Conservation (phyloP, 2,797 vertebrate genomes). For the Sebastes oblongus region DNA sequence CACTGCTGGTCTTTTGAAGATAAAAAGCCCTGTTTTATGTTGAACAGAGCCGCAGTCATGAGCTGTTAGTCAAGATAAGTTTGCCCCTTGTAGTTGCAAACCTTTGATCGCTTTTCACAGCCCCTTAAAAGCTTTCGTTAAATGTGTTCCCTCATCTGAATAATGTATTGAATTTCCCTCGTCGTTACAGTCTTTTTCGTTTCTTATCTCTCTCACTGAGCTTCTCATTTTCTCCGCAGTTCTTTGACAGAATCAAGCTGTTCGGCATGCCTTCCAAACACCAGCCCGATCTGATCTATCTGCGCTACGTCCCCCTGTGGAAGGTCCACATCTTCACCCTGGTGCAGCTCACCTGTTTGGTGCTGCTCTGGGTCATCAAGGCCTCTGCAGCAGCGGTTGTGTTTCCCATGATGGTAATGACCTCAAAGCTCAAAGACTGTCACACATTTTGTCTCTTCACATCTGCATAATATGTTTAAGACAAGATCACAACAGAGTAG, state of each 20-base stretch:
- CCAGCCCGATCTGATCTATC: constrained; percentile 93
- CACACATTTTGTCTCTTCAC: not conserved
- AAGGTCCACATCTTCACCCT: constrained; percentile 95
- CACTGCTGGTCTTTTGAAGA: constrained; percentile 41
- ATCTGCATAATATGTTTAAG: not conserved
- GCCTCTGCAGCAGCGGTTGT: constrained; percentile 92
- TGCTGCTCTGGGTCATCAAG: constrained; percentile 95
- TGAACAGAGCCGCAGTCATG: constrained; percentile 6
- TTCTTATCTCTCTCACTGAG: not conserved
- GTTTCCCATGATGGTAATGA: constrained; percentile 95
- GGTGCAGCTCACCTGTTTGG: constrained; percentile 92
- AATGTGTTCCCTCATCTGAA: constrained; percentile 13
- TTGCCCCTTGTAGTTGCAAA: constrained; percentile 17
- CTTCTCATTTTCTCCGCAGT: constrained; percentile 73
- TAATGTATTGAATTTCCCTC: not conserved
- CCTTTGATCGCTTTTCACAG: constrained; percentile 35
- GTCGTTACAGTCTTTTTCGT: not conserved
- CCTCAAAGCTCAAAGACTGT: not conserved
- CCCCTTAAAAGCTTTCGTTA: constrained; percentile 11
- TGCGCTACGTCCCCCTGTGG: constrained; percentile 95
- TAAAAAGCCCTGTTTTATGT: constrained; percentile 1
- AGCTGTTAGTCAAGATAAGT: constrained; percentile 30
- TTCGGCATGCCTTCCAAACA: constrained; percentile 97
- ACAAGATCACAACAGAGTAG: not conserved
- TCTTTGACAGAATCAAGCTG: constrained; percentile 95